Conservation (phyloP, 2,113 vertebrate genomes). For the Rousettus leschenaultii region DNA sequence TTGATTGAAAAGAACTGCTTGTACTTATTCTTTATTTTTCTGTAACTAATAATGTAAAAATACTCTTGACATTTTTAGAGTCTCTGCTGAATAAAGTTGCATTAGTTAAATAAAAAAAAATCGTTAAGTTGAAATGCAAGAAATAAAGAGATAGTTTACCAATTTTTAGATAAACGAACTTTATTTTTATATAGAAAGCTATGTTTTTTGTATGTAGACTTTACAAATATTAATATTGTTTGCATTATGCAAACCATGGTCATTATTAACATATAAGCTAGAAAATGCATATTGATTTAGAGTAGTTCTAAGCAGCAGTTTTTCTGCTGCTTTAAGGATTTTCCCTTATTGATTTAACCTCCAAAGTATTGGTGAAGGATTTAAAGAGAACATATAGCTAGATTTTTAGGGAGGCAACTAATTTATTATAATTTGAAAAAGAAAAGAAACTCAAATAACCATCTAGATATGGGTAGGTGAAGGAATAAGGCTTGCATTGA, state of each 20-base stretch:
- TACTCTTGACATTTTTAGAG: not conserved
- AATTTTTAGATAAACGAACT: not conserved
- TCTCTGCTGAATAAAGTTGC: not conserved
- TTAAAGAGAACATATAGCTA: constrained; percentile 12
- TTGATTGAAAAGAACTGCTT: not conserved
- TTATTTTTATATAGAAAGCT: not conserved
- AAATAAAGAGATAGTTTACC: not conserved
- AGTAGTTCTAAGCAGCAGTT: not conserved
- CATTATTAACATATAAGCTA: not conserved
- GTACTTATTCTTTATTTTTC: not conserved
- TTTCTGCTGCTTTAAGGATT: not conserved
- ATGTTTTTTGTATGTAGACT: not conserved
- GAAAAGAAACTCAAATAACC: not conserved
- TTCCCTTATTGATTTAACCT: not conserved
- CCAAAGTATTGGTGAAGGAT: not conserved
- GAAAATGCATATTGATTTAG: constrained; percentile 6
- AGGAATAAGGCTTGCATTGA: not conserved
- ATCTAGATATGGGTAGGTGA: not conserved
- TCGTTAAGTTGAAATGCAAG: not conserved
- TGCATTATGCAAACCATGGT: not conserved
- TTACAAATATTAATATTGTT: not conserved
- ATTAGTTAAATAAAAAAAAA: constrained; percentile 7
- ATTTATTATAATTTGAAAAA: constrained; percentile 26
- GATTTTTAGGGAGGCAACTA: not conserved
- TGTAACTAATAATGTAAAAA: constrained; percentile 5